Conservation (phyloP, 1,140 invertebrate genomes). For the Drosophila repletoides region DNA sequence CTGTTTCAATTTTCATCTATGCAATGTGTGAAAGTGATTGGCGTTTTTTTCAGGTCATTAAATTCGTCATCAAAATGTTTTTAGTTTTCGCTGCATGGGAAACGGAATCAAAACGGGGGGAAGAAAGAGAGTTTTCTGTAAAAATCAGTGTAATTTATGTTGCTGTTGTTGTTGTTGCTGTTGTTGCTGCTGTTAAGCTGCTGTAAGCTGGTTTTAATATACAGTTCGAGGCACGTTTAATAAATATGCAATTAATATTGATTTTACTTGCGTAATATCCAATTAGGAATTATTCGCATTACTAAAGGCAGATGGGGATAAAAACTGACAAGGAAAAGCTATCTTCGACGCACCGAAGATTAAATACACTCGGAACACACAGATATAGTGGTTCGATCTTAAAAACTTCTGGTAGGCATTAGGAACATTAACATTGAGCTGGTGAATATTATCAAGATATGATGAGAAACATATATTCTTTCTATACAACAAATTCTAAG, state of each 20-base stretch:
- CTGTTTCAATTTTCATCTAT: slow-evolving; percentile 62
- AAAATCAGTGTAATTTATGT: slow-evolving; percentile 9
- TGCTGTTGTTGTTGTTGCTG: not conserved
- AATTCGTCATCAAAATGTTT: slow-evolving; percentile 62
- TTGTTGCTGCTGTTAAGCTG: slow-evolving; percentile 26
- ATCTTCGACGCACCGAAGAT: too few species aligned
- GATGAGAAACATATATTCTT: too few species aligned
- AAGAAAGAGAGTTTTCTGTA: not conserved
- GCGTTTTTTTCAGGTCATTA: slow-evolving; percentile 66
- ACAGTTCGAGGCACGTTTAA: slow-evolving; percentile 22
- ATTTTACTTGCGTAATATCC: slow-evolving; percentile 41
- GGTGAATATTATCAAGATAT: too few species aligned
- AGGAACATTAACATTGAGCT: too few species aligned
- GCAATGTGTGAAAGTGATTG: slow-evolving; percentile 70
- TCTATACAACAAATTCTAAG: too few species aligned
- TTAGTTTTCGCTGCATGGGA: slow-evolving; percentile 10
- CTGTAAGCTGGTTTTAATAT: slow-evolving; percentile 1
- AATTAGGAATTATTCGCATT: slow-evolving; percentile 20
- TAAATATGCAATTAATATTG: slow-evolving; percentile 58
- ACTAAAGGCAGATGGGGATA: not conserved
- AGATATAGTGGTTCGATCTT: too few species aligned
- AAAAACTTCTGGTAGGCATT: too few species aligned
- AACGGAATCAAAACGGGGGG: too few species aligned
- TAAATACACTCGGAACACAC: too few species aligned
- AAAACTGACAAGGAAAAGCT: too few species aligned